Base-by-base conservation (phyloP, 2,888 invertebrate species). In the Imbricaverruca yamaguchii region DNA sequence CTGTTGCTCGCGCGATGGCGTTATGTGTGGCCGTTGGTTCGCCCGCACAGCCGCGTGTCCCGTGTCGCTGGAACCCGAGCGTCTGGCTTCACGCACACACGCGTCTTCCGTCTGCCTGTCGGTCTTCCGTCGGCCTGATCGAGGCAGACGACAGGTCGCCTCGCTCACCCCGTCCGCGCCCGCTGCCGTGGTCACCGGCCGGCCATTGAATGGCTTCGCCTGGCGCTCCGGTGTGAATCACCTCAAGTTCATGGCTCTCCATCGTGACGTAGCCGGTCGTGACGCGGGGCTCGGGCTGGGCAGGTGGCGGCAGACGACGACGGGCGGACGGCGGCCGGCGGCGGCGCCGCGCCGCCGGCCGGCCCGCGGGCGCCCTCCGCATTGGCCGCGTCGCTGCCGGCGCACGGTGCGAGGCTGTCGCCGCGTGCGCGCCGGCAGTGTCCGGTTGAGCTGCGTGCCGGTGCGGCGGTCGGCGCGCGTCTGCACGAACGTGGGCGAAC, bases 221-320 rank as follows among this genome's bases (percentile, higher is more conserved):
- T 15, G 15, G 18, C 63, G 18, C 65, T 15, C 8, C n/a, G 69
- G 74, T 74, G 74, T 74, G 74, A 74, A 74, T 74, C 74, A 74
- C 74, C 74, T 74, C 74, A 74, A 74, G 74, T 74, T 74, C 74
- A 74, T 55, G 74, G 74, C 53, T 74, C 55, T 53, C 39, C 12
- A 18, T 0, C 74, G 53, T 55, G 74, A 55, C 74, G 74, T 55
- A 55, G 55, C 53, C 53, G 55, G 74, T 21, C 74, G 74, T 55
- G 74, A 55, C 74, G 65, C 65, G 74, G 55, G 74, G 74, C 74
- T 74, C 74, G 74, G 74, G 74, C 15, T 8, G 21, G 53, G 21
- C 74, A 74, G 74, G 74, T 74, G 53, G 15, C 21, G 53, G 74
- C 69, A 21, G 74, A 10, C 74, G 74, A 55, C 74, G 18, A 55